A percentile compares a stretch with the other conserved stretches of the same genome.
These are phyloP conservation scores for Apostichopus leukothele DNA, from an alignment of 53 echinoderm and acorn worm species.

Conservation along the genomic window DNA sequence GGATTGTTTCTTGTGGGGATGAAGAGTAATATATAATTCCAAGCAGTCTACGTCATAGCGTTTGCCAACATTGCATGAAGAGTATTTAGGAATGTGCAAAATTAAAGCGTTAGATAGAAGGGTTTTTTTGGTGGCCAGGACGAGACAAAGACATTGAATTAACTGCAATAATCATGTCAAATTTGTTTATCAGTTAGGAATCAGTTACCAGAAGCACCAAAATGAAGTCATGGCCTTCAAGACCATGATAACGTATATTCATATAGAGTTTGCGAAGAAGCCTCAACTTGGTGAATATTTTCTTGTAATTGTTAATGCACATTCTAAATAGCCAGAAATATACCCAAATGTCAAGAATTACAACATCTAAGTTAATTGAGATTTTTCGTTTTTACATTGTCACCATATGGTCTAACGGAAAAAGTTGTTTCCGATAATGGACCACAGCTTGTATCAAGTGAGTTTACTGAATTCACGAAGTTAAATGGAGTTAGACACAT, in stretches of 20 bases:
- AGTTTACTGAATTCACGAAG: neutral
- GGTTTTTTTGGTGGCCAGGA: conserved; percentile 55
- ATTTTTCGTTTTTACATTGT: neutral
- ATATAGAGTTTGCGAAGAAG: neutral
- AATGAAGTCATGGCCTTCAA: neutral
- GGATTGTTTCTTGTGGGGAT: conserved; percentile 49
- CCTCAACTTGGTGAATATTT: neutral
- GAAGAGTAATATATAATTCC: conserved; percentile 37
- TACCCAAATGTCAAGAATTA: neutral
- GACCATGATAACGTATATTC: neutral
- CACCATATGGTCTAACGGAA: conserved; percentile 17
- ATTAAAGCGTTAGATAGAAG: conserved; percentile 32
- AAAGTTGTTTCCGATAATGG: conserved; percentile 38
- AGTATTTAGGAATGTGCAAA: conserved; percentile 33
- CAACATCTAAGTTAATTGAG: neutral
- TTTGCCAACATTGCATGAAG: conserved; percentile 6
- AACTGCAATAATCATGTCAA: neutral
- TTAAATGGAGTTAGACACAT: neutral
- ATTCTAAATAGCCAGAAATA: conserved; percentile 29
- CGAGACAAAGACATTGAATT: conserved; percentile 10
- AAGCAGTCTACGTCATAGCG: neutral
- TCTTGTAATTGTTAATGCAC: conserved; percentile 24
- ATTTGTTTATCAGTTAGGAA: conserved; percentile 6
- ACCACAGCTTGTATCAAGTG: conserved; percentile 20
- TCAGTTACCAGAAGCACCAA: conserved; percentile 19